phyloP scores from a whole-genome alignment of 1,140 invertebrate species.

The Ruditapes philippinarum region DNA sequence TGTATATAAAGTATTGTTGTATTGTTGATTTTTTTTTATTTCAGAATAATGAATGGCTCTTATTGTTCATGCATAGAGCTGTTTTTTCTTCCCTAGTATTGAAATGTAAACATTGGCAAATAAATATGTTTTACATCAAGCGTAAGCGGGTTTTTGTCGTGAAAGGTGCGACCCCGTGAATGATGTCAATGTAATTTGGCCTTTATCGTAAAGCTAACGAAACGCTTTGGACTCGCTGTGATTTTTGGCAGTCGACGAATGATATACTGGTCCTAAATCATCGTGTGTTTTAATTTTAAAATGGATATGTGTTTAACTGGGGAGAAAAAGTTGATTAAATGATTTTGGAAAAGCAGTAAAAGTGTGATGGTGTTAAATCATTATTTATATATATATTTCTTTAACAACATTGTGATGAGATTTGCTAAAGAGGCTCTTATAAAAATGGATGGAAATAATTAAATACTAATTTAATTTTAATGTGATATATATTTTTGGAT shows the following conservation, averaged over 20 bases:
- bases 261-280: not conserved
- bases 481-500: too few species aligned
- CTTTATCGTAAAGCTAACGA: conserved; percentile 33
- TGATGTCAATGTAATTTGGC: conserved; percentile 30
- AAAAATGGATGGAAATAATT: too few species aligned
- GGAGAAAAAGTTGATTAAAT: not conserved
- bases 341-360: not conserved
- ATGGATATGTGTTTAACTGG: not conserved
- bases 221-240: not conserved
- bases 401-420: too few species aligned
- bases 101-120: not conserved
- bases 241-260: not conserved
- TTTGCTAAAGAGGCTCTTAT: too few species aligned
- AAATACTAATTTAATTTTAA: too few species aligned
- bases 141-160: not conserved
- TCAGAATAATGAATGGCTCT: not conserved
- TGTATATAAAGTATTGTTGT: too few species aligned
- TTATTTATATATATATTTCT: too few species aligned
- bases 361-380: not conserved
- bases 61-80: not conserved
- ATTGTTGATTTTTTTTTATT: too few species aligned
- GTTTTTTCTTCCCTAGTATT: not conserved
- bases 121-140: conserved; percentile 9
- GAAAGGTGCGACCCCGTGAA: conserved; percentile 11
- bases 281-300: not conserved